Base-by-base conservation (phyloP, 2,888 invertebrate species). In the Cheilosia grossa region DNA sequence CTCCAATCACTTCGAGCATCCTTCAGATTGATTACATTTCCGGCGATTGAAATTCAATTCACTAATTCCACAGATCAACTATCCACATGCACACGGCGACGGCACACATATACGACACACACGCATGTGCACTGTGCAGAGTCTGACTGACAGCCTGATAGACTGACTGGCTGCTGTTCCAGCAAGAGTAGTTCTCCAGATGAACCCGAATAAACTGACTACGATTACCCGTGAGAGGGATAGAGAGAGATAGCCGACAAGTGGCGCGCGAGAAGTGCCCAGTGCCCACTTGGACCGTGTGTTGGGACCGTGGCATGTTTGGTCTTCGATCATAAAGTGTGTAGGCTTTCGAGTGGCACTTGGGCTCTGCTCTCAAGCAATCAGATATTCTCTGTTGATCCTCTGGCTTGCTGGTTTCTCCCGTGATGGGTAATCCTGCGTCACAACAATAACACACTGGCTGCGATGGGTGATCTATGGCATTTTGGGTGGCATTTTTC, bases 1-100 rank as follows among this genome's bases (percentile, higher is more conserved):
- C 85, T 81, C 75, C 81, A 85, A 75, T 85, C 85, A 81, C 72
- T 67, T 85, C n/a, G 47, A 81, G 85, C 72, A 75, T 85, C 81
- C 75, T 85, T 81, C 85, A 85, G 66, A 81, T 85, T 85, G 85
- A 85, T 85, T 85, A 85, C 85, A 85, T 77, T 85, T 85, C 81
- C 81, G 75, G 75, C 70, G 70, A 85, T 75, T 72, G 85, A 85
- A 81, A 85, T 75, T 81, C 51, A 66, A 81, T 77, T 85, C 75
- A 85, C 81, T 85, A 85, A 85, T 85, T 81, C 75, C 81, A 79
- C 63, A 69, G 33, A n/a, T 9, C 17, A 9, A 19, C 21, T 21
- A 13, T 13, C 24, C 51, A 47, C 44, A 15, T 15, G 15, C 27
- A 66, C 19, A 37, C 49, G 37, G 27, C 30, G 37, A 37, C 49